phyloP scores from a whole-genome alignment of 2,797 vertebrate genomes.

The Phalanger gymnotis region DNA sequence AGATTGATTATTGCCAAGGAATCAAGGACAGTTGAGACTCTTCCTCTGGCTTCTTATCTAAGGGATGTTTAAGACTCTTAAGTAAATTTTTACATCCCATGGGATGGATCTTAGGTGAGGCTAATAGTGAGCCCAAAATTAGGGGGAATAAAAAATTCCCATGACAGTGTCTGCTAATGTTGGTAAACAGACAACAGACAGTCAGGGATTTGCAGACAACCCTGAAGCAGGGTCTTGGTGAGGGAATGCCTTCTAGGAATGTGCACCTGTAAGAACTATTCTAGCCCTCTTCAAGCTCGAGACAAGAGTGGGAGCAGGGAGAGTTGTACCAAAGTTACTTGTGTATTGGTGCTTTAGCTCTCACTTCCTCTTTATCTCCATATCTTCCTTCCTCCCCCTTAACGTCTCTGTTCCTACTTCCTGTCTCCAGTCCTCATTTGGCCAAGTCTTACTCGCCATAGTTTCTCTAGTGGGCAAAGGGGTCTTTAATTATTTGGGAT shows the following conservation, averaged over 20 bases:
- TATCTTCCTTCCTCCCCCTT: background rate
- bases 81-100: background rate
- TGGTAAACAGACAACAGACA: conserved; percentile 46
- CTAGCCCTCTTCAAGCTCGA: background rate
- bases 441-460: background rate
- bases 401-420: background rate
- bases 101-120: background rate
- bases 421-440: background rate
- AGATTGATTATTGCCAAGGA: background rate
- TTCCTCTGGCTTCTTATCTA: background rate
- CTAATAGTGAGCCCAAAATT: background rate
- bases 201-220: conserved; percentile 48
- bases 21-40: background rate
- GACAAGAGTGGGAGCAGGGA: background rate
- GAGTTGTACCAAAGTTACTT: background rate
- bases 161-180: background rate
- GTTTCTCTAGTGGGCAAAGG: background rate
- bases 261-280: background rate
- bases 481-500: background rate
- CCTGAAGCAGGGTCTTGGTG: conserved; percentile 27
- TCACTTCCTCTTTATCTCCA: background rate
- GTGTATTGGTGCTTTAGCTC: background rate
- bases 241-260: background rate
- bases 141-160: background rate
- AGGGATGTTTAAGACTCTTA: background rate